Conservation (phyloP, 2,888 invertebrate species). For the Aphidius colemani region DNA sequence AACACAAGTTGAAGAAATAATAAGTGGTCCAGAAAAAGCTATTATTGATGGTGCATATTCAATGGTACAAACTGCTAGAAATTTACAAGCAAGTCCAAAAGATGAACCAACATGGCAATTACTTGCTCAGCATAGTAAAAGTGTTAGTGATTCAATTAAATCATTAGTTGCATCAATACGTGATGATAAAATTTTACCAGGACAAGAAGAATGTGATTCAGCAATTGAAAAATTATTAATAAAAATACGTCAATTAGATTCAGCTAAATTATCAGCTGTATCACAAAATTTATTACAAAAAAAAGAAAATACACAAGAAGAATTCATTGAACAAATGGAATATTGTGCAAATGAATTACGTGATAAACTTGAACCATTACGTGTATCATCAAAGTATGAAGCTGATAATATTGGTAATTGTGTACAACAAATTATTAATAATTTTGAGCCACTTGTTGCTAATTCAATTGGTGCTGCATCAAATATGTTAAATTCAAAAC, state of each 20-base stretch:
- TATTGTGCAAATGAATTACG: constrained; percentile 79
- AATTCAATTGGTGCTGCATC: constrained; percentile 88
- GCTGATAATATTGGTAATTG: constrained; percentile 93
- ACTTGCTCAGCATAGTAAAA: constrained; percentile 91
- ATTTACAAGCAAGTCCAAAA: constrained; percentile 83
- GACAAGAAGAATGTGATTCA: constrained; percentile 89
- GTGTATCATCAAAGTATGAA: constrained; percentile 84
- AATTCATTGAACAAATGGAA: constrained; percentile 79
- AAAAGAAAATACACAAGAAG: constrained; percentile 73
- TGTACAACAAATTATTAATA: constrained; percentile 76
- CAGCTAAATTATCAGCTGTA: constrained; percentile 86
- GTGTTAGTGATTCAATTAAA: constrained; percentile 96
- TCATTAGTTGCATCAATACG: constrained; percentile 88
- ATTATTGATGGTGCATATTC: constrained; percentile 85
- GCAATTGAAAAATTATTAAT: constrained; percentile 78
- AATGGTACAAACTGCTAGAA: constrained; percentile 90
- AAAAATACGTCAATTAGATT: constrained; percentile 82
- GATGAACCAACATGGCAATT: constrained; percentile 95
- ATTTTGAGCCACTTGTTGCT: constrained; percentile 84
- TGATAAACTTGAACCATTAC: constrained; percentile 84
- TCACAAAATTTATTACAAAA: constrained; percentile 75
- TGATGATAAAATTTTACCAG: constrained; percentile 84
- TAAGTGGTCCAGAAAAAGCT: constrained; percentile 77
- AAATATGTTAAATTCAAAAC: constrained; percentile 83
- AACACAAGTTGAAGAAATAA: constrained; percentile 70